Percentiles rank a stretch among this genome's conserved stretches.
Conservation (phyloP, 2,888 invertebrate genomes). For the Adelognathus sp. region DNA sequence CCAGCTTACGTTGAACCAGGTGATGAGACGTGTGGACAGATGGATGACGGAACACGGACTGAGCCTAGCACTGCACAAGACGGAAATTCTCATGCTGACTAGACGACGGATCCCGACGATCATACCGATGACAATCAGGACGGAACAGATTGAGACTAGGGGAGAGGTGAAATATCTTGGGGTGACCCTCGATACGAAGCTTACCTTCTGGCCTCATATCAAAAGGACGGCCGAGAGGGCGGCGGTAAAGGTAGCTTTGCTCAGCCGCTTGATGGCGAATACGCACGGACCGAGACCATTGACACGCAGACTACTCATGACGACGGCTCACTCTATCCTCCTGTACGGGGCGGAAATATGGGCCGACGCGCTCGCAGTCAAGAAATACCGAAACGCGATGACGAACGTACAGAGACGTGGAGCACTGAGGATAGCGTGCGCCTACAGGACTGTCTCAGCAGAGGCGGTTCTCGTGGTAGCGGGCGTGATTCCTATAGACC, state of each 20-base stretch:
- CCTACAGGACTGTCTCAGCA: slow-evolving; percentile 60
- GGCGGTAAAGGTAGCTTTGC: slow-evolving; percentile 46
- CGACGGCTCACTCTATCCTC: slow-evolving; percentile 55
- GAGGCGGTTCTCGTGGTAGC: slow-evolving; percentile 55
- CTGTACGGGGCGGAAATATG: no score
- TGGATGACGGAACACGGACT: slow-evolving; percentile 31
- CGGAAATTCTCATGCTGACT: slow-evolving; percentile 56
- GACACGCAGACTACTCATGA: slow-evolving; percentile 53
- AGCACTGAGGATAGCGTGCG: slow-evolving; percentile 48
- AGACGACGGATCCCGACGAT: slow-evolving; percentile 49
- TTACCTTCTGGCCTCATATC: slow-evolving; percentile 59
- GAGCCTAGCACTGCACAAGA: slow-evolving; percentile 57
- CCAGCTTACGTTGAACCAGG: slow-evolving; percentile 1
- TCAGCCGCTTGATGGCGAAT: slow-evolving; percentile 18
- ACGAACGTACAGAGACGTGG: slow-evolving; percentile 56
- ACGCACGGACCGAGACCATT: slow-evolving; percentile 35
- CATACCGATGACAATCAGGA: slow-evolving; percentile 40
- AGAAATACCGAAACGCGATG: slow-evolving; percentile 48
- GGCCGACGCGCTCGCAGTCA: slow-evolving; percentile 41
- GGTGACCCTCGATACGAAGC: slow-evolving; percentile 46
- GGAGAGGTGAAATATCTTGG: slow-evolving; percentile 62
- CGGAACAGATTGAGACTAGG: not conserved
- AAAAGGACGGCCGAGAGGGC: slow-evolving; percentile 51
- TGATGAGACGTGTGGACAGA: not conserved
- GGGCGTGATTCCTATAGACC: slow-evolving; percentile 52